Evolutionary conservation across 2,888 invertebrate genomes (phyloP).

Genomic region (Parapristionchus giblindavisi): DNA sequence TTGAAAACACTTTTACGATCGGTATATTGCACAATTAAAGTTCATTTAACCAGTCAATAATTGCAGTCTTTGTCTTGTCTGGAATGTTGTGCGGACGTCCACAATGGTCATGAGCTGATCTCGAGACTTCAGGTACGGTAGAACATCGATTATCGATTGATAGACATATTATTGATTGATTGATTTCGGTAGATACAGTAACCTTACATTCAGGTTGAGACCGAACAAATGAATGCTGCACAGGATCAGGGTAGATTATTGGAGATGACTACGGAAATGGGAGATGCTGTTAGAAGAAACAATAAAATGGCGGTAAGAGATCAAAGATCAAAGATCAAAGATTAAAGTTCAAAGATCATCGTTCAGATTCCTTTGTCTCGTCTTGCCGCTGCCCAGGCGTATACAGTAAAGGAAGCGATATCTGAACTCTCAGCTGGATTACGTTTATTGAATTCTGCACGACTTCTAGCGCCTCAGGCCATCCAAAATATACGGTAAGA

Average conservation of each 20-base stretch:
- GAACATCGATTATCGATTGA: too few species aligned
- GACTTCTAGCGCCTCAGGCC: slow-evolving; percentile 5
- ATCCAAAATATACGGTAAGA: slow-evolving; percentile 22
- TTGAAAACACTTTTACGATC: too few species aligned
- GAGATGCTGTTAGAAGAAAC: neutral
- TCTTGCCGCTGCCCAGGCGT: slow-evolving; percentile 6
- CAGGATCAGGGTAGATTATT: slow-evolving; percentile 13
- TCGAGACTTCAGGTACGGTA: slow-evolving; percentile 55
- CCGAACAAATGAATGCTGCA: slow-evolving; percentile 4
- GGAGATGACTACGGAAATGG: slow-evolving; percentile 22
- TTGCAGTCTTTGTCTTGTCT: slow-evolving; percentile 56
- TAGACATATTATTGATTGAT: neutral
- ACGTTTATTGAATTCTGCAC: slow-evolving; percentile 5
- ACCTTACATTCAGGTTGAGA: neutral
- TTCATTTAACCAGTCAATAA: too few species aligned
- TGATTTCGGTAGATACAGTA: neutral
- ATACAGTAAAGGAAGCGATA: slow-evolving; percentile 5
- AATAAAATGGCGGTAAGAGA: slow-evolving; percentile 1
- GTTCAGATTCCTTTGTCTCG: slow-evolving; percentile 23
- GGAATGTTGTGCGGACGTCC: slow-evolving; percentile 65
- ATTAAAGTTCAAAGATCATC: too few species aligned
- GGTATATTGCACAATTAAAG: too few species aligned
- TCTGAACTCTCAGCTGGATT: slow-evolving; percentile 11
- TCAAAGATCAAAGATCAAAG: too few species aligned
- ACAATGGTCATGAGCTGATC: slow-evolving; percentile 63